Evolutionary conservation across 2,797 vertebrate genomes (phyloP), one percentile per base, ranked within the genome.

Genomic region (Dipus sagitta): DNA sequence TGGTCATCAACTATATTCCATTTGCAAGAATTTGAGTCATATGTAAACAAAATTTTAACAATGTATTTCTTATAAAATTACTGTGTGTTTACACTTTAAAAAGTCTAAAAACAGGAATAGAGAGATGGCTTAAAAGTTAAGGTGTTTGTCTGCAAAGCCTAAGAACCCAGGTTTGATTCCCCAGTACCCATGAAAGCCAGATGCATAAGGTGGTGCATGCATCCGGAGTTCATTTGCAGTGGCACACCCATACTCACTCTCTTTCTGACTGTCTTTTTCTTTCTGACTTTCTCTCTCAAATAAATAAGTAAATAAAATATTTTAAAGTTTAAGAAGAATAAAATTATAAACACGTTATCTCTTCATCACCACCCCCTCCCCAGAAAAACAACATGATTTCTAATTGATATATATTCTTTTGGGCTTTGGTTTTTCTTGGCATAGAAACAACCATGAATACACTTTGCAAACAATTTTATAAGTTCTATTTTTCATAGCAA

Each of bases 51-150:
- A 85, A 85, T 54, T 78, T 78, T 72, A 82, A 74, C 58, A 71
- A 85, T 85, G 28, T 32, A 38, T 90, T n/a, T 71, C 60, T 76
- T 47, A 60, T 60, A 90, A 94, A 91, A 93, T 14, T 58, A 58
- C 15, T 17, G 2, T 20, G 58, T 77, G 21, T 24, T 85, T 89
- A n/a, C 58, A 78, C 6, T 89, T 81, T 76, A 42, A 76, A 84
- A 88, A 52, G 21, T 62, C 62, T 58, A 58, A 47, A 90, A 94
- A 58, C 54, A 58, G 8, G 47, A 2, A 9, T 10, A 11, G 47
- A 47, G 47, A 47, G 47, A 47, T 47, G 47, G 47, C 47, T 47
- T 47, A 47, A 11, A 47, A 47, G 47, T 10, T 47, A 47, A 47
- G 47, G 47, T 11, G 8, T 7, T 47, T 47, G 47, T 11, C 47